Conservation (phyloP, 2,888 invertebrate genomes). For the Drosophila ezoana region DNA sequence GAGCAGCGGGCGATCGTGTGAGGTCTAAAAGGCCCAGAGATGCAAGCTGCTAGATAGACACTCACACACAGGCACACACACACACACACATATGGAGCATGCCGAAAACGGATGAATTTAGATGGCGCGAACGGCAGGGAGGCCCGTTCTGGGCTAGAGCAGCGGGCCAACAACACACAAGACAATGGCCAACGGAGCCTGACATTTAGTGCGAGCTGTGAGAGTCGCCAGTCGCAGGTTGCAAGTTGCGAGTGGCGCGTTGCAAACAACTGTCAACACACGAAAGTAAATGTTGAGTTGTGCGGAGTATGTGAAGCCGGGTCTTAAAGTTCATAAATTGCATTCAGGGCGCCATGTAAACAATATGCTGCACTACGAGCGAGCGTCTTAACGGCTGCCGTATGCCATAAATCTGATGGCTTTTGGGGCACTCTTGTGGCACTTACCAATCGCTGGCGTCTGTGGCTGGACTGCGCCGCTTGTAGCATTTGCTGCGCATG, state of each 20-base stretch:
- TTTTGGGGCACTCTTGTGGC: conserved; percentile 41
- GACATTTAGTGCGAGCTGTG: conserved; percentile 65
- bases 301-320: conserved; percentile 11
- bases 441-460: conserved; percentile 70
- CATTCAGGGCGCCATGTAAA: conserved; percentile 68
- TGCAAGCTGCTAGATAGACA: conserved; percentile 31
- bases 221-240: conserved; percentile 24
- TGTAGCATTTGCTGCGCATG: conserved; percentile 83
- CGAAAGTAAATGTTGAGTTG: conserved; percentile 71
- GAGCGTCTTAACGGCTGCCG: conserved; percentile 65
- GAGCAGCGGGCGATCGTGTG: conserved; percentile 69
- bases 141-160: conserved; percentile 48
- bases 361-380: conserved; percentile 63
- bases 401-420: conserved; percentile 71
- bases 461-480: conserved; percentile 32
- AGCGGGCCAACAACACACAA: conserved; percentile 12
- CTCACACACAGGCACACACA: conserved; percentile 17
- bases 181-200: conserved; percentile 51
- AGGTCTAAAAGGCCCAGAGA: conserved; percentile 51
- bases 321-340: conserved; percentile 76
- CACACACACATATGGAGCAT: conserved; percentile 39
- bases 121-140: conserved; percentile 43
- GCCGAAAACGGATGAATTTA: conserved; percentile 67
- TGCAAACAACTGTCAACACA: conserved; percentile 75
- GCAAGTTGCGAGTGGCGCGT: conserved; percentile 23